Conservation (phyloP, 2,888 invertebrate species). For the Eupithecia subumbrata region DNA sequence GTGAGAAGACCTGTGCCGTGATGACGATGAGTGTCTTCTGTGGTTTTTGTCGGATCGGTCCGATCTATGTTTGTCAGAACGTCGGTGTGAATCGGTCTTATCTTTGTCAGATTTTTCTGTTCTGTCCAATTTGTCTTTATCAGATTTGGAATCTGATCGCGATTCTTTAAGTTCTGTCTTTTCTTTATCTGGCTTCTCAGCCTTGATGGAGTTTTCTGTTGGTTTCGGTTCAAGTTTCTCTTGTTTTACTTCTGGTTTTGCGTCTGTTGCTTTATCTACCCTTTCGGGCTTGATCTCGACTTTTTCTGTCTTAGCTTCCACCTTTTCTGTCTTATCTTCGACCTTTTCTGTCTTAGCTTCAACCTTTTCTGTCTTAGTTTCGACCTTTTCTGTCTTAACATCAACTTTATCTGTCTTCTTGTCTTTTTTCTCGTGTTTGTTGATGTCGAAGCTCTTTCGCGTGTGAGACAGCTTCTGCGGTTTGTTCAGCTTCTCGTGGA, state of each 20-base stretch:
- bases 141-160: slow-evolving; percentile 42
- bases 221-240: slow-evolving; percentile 34
- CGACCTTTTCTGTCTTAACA: slow-evolving; percentile 46
- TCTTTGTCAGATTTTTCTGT: slow-evolving; percentile 42
- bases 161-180: slow-evolving; percentile 48
- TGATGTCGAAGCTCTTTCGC: slow-evolving; percentile 67
- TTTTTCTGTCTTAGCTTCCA: slow-evolving; percentile 50
- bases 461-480: slow-evolving; percentile 64
- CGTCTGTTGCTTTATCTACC: slow-evolving; percentile 10
- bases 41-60: slow-evolving; percentile 58
- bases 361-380: slow-evolving; percentile 39
- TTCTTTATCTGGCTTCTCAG: slow-evolving; percentile 38
- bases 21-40: slow-evolving; percentile 68
- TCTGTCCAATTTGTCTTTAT: slow-evolving; percentile 14
- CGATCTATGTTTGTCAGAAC: slow-evolving; percentile 53
- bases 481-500: slow-evolving; percentile 68
- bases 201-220: slow-evolving; percentile 33
- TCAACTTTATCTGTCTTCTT: slow-evolving; percentile 46
- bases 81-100: slow-evolving; percentile 57
- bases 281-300: slow-evolving; percentile 11
- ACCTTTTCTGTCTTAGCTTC: slow-evolving; percentile 47
- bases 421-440: slow-evolving; percentile 63
- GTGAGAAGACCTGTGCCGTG: slow-evolving; percentile 64
- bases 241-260: slow-evolving; percentile 26
- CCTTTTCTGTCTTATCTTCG: slow-evolving; percentile 43